Evolutionary conservation across 2,113 vertebrate species (phyloP).

Genomic region (Myiozetetes cayanensis): DNA sequence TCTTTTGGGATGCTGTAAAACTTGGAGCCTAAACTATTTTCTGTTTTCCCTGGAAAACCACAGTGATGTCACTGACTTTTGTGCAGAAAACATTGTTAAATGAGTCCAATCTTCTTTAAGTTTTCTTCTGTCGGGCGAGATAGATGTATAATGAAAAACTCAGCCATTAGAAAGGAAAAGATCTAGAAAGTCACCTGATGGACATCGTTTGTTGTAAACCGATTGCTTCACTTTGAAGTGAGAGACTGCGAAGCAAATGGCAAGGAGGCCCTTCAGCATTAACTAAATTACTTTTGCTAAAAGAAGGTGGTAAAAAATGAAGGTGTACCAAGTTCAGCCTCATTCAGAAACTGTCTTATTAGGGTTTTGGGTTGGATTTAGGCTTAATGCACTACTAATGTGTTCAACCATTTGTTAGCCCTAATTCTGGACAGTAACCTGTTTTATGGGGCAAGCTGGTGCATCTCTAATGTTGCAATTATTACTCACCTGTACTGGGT

Average conservation of each 20-base stretch:
- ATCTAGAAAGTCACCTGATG: neutral
- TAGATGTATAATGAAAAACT: neutral
- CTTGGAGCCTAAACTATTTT: neutral
- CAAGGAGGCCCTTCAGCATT: neutral
- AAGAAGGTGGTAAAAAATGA: neutral
- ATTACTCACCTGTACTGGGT: neutral
- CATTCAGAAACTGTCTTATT: neutral
- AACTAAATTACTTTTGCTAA: fast-evolving
- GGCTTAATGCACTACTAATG: neutral
- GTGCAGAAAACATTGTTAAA: neutral
- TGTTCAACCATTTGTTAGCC: neutral
- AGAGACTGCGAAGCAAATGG: neutral
- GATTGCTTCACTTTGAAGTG: neutral
- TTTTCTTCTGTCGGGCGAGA: neutral
- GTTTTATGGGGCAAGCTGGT: neutral
- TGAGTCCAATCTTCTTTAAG: neutral
- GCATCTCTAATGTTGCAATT: neutral
- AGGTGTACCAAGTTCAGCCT: neutral
- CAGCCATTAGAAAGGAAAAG: neutral
- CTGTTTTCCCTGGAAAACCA: neutral
- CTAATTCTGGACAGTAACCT: neutral
- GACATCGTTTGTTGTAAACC: neutral
- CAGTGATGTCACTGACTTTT: neutral
- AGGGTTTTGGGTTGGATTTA: neutral
- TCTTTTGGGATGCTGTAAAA: neutral